Evolutionary conservation across 2,888 invertebrate species (phyloP).

Genomic region (Plebejus anna): DNA sequence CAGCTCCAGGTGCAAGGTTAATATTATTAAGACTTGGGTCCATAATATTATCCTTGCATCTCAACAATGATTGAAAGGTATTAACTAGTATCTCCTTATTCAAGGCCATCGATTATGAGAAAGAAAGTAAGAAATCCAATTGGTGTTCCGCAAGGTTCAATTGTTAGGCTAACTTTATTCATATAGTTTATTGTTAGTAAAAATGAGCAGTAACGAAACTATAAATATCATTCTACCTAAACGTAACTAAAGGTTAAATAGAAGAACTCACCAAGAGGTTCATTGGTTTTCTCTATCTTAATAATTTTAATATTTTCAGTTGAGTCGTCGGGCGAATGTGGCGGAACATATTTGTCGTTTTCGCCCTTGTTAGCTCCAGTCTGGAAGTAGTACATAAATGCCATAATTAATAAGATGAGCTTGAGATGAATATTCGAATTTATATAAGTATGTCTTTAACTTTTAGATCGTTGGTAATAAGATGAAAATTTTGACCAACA

Average conservation of each 20-base stretch:
- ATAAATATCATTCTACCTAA: not conserved
- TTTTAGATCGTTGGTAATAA: no score
- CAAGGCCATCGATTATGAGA: not conserved
- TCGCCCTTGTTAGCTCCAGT: constrained; percentile 66
- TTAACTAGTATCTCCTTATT: no score
- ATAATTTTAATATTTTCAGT: constrained; percentile 94
- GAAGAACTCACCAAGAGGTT: constrained; percentile 84
- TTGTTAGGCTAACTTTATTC: not conserved
- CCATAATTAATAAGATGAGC: not conserved
- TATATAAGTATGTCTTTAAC: no score
- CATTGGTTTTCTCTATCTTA: constrained; percentile 97
- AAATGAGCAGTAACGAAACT: not conserved
- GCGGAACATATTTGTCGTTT: constrained; percentile 55
- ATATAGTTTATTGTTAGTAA: not conserved
- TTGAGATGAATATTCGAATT: not conserved
- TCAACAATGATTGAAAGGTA: no score
- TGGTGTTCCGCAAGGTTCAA: not conserved
- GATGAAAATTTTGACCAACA: no score
- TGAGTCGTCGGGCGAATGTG: constrained; percentile 65
- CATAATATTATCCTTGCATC: no score
- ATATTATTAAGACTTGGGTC: no score
- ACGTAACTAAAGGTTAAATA: not conserved
- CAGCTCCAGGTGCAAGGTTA: not conserved
- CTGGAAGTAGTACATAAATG: constrained; percentile 42
- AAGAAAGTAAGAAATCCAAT: not conserved